phyloP scores from a whole-genome alignment of 2,797 vertebrate genomes.

The Halcyon badia region DNA sequence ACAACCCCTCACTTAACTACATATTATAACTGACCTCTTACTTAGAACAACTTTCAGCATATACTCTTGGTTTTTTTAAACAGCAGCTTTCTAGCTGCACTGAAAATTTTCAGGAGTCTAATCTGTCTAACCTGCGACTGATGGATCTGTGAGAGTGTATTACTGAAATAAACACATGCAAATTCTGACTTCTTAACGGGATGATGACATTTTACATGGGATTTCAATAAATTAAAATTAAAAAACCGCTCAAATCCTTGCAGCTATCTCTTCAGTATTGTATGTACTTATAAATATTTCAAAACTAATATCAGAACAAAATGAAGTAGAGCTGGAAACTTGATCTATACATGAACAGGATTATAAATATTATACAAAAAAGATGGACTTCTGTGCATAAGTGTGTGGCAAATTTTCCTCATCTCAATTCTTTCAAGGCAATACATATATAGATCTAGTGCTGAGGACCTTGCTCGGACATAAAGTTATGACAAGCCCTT shows the following conservation, averaged over 20 bases:
- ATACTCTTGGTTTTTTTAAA: background rate
- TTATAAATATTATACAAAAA: background rate
- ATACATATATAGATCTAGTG: background rate
- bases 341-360: background rate
- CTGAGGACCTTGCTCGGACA: background rate
- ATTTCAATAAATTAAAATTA: slow-evolving; percentile 25
- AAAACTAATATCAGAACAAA: slow-evolving; percentile 18
- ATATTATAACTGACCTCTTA: background rate
- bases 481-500: background rate
- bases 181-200: slow-evolving; percentile 14
- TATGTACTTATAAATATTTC: slow-evolving; percentile 34
- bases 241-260: background rate
- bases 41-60: background rate
- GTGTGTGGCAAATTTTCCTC: background rate
- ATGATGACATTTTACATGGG: slow-evolving; percentile 18
- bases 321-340: background rate
- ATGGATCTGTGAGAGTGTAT: background rate
- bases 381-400: background rate
- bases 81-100: background rate
- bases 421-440: background rate
- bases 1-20: background rate
- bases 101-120: background rate
- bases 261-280: background rate
- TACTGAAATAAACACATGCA: slow-evolving; percentile 13
- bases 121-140: background rate